Base-by-base conservation (phyloP, 2,888 invertebrate species). In the Cheilosia urbana region DNA sequence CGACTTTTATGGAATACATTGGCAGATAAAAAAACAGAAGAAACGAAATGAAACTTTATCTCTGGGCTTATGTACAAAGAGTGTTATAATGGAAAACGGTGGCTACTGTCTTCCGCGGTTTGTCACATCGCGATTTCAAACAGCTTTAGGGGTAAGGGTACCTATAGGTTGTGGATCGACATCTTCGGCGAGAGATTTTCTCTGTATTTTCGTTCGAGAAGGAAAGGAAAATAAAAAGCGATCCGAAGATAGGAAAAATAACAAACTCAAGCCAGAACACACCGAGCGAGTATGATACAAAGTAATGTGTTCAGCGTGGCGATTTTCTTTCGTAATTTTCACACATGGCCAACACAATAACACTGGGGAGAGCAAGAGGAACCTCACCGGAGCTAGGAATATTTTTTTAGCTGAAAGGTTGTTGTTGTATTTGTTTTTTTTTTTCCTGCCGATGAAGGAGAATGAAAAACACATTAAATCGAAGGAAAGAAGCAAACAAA, bases 31-130 rank as follows among this genome's bases (percentile, higher is more conserved):
- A 78, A 71, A 53, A 76, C 37, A 17, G 71, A 60, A 80, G 71
- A 71, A 53, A 76, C 37, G 15, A 51, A 40, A 27, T 19, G 4
- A 30, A 49, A 17, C 21, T 60, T 57, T 80, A 80, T 80, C 80
- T 84, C 80, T 84, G 40, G 47, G 63, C 45, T 69, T 76, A 80
- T 84, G 55, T 75, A 75, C 69, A 77, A 53, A 62, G 80, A 75
- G 84, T 76, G 71, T 80, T 80, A 76, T 76, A 85, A 85, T 66
- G 66, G 76, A 85, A 80, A 79, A 85, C 60, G 80, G 58, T 55
- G 71, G 84, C 84, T 85, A 85, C 84, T 68, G 84, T 80, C 80
- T 85, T 85, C 80, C 84, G 80, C 80, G 71, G 80, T 66, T 71
- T 85, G 84, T 85, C 80, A 80, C 80, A 30, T 30, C 30, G 49